A percentile compares a stretch with the other conserved stretches of the same genome.
These are phyloP conservation scores for Hemistola chrysoprasaria DNA, from an alignment of 2,888 invertebrate genomes.

Conservation along the genomic window DNA sequence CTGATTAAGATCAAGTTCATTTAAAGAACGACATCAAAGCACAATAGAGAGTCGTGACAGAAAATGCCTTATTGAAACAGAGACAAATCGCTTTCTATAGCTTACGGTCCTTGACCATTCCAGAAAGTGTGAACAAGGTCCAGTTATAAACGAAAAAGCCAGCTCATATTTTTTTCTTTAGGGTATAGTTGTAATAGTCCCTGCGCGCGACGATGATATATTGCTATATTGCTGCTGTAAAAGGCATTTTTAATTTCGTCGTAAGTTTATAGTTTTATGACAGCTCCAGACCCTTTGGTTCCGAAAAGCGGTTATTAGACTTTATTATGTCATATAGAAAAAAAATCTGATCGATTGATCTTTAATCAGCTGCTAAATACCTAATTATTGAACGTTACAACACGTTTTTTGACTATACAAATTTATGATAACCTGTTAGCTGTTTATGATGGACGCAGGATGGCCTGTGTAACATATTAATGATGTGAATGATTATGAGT, in stretches of 20 bases:
- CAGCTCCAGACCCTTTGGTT: conserved; percentile 56
- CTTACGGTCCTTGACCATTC: conserved; percentile 68
- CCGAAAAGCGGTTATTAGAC: conserved; percentile 48
- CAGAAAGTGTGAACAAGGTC: conserved; percentile 58
- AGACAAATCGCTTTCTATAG: conserved; percentile 61
- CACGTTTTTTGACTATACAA: conserved; percentile 37
- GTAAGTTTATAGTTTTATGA: conserved; percentile 73
- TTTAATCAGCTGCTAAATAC: conserved; percentile 61
- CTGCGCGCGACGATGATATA: conserved; percentile 70
- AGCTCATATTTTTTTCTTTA: conserved; percentile 40
- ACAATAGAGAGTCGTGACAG: conserved; percentile 69
- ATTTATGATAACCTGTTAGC: conserved; percentile 30
- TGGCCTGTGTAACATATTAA: conserved; percentile 1
- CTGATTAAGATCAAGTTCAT: conserved; percentile 67
- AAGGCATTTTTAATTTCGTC: conserved; percentile 63
- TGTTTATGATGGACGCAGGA: conserved; percentile 21
- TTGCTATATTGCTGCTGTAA: conserved; percentile 73
- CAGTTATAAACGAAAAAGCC: conserved; percentile 50
- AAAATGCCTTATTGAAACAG: conserved; percentile 55
- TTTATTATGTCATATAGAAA: conserved; percentile 53
- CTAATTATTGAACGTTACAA: conserved; percentile 40
- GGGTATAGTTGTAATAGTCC: conserved; percentile 30
- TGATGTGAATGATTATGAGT: conserved; percentile 1
- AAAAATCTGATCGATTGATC: conserved; percentile 46
- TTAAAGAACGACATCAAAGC: conserved; percentile 41